Base-by-base conservation (phyloP, 1,140 invertebrate genomes). In the Colletes gigas region DNA sequence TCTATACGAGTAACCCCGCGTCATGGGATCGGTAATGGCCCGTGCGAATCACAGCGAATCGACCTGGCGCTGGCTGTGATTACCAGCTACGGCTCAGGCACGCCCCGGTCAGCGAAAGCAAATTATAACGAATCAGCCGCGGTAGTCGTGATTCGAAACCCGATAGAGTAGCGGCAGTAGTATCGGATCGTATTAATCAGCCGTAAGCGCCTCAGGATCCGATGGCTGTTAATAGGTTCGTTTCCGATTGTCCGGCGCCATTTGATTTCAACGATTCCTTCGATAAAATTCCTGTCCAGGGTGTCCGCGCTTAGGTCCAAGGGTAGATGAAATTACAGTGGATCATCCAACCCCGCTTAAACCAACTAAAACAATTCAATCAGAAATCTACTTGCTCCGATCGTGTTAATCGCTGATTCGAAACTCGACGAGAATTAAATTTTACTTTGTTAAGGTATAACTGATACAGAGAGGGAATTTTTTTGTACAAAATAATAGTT, bases 61-160 rank as follows among this genome's bases (percentile, higher is more conserved):
- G 30, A 41, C 21, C 52, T 10, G 9, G 57, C 7, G 10, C 47
- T 47, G 8, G 67, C 55, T 59, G 74, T 77, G 74, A 77, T 77
- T 60, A 77, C 52, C 30, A 21, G 41, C 15, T 17, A 19, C 65
- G 65, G 63, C n/a, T 30, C 7, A 68, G 19, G n/a, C 7, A n/a
- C 12, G 21, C 21, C 19, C 47, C 14, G 76, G 59, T 78, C 68
- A 72, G 30, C 59, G 57, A 63, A 54, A 55, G 62, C 78, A 15
- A 79, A 79, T 79, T 74, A 79, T 73, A 73, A 73, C 70, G 77
- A 79, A 79, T 79, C 70, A 74, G 54, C 54, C 41, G 52, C 55
- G 73, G 52, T 21, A 74, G 8, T 21, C 54, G 55, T 41, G 44
- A 52, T 62, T 50, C 44, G 12, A 70, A 19, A 19, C 21, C 55